These are phyloP conservation scores for Ochropleura leucogaster DNA, from an alignment of 2,888 invertebrate genomes.

Conservation along the genomic window DNA sequence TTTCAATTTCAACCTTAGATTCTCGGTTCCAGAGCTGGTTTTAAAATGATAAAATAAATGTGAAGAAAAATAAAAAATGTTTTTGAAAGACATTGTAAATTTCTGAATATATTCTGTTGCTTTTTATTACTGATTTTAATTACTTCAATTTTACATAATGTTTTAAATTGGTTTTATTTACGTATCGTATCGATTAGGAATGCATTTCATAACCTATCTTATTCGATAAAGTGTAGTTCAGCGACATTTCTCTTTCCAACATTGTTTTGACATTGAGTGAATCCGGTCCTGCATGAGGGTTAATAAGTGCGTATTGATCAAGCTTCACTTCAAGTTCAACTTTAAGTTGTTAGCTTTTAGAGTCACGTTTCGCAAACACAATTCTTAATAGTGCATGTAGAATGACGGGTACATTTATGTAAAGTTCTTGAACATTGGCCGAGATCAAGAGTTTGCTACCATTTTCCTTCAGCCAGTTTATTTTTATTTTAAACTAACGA, in stretches of 20 bases:
- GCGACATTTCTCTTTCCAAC: too few species aligned
- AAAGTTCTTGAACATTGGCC: not conserved
- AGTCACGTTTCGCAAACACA: constrained; percentile 48
- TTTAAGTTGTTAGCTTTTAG: not conserved
- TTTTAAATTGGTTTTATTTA: constrained; percentile 19
- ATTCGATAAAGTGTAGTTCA: not conserved
- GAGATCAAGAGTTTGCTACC: not conserved
- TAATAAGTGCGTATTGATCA: constrained; percentile 11
- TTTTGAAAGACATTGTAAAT: constrained; percentile 46
- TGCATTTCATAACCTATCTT: not conserved
- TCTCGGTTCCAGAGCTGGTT: constrained; percentile 1
- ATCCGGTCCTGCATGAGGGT: not conserved
- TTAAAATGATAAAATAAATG: not conserved
- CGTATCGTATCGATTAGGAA: constrained; percentile 36
- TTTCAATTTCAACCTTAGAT: constrained; percentile 37
- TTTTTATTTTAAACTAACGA: not conserved
- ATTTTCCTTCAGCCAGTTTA: not conserved
- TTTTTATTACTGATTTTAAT: constrained; percentile 46
- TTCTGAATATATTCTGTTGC: constrained; percentile 27
- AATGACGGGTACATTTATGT: not conserved
- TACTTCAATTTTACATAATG: constrained; percentile 14
- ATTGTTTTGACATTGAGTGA: not conserved
- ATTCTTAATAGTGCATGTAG: constrained; percentile 13
- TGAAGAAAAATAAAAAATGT: constrained; percentile 30
- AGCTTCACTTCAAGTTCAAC: constrained; percentile 8